Evolutionary conservation across 2,888 invertebrate genomes (phyloP), one percentile per base, ranked within the genome.

Genomic region (Ypsolopha scabrella): DNA sequence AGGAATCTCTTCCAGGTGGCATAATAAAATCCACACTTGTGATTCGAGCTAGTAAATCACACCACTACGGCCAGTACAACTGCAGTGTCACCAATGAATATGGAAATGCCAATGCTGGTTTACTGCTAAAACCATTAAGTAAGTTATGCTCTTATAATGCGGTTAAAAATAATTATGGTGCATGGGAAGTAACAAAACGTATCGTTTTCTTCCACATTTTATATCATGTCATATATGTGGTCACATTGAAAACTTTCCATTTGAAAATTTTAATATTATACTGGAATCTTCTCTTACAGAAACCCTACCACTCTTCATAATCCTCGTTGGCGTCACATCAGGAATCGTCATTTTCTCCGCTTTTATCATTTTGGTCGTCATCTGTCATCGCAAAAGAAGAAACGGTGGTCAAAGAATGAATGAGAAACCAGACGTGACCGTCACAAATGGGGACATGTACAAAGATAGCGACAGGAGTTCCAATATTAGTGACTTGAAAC

Each of bases 71-170:
- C 37, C 87, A 91, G 56, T 98, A 97, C 83, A 98, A 97, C 80
- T 98, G 98, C 74, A 95, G 96, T 56, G 94, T 97, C 41, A 90
- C 93, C 53, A 98, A 98, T 72, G 92, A 93, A 52, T 96, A 94
- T 65, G 98, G 98, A 33, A 91, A 91, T 57, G 96, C 94, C 62
- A 92, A 93, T 39, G 90, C 92, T 59, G 91, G 94, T 62, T 96
- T 98, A 55, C 90, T 90, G 57, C 87, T 98, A 59, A 92, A 93
- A 72, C 93, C 94, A 63, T 92, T 95, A 83, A 95, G 98, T 98
- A 88, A 93, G 94, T 90, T 24, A 24, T 24, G 4, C 4, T 24
- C 24, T 39, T 10, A 6, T 14, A 8, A n/a, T 1, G 33, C 35
- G 41, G 10, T 11, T 3, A 39, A 39, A 39, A 39, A 10, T 39